phyloP scores from a whole-genome alignment of 2,113 vertebrate genomes.

The Phrynosoma platyrhinos region DNA sequence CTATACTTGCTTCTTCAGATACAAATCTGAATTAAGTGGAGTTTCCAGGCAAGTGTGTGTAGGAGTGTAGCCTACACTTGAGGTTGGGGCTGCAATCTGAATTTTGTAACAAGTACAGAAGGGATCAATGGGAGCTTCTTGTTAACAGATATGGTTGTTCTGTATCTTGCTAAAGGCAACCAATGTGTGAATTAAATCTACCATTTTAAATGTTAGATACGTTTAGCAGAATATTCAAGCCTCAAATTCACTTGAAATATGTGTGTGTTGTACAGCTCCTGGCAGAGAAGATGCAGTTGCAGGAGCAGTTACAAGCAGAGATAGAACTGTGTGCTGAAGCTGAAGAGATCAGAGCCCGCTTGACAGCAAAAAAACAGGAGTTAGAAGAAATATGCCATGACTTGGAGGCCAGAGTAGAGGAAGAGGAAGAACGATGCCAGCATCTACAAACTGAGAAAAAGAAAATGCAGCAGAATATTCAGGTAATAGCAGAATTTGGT shows the following conservation, averaged over 20 bases:
- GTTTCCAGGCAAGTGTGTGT: too few species aligned
- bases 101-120: neutral
- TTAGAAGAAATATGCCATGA: constrained; percentile 98
- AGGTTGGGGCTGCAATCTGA: neutral
- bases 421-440: constrained; percentile 93
- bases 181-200: neutral
- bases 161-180: neutral
- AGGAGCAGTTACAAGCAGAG: constrained; percentile 98
- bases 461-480: constrained; percentile 98
- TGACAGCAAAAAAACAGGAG: constrained; percentile 95
- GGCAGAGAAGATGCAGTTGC: constrained; percentile 93
- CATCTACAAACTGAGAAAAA: constrained; percentile 89
- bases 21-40: neutral
- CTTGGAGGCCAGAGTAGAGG: constrained; percentile 94
- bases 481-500: constrained; percentile 70
- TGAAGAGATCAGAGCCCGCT: constrained; percentile 94
- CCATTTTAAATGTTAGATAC: neutral
- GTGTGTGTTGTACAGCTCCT: constrained; percentile 76
- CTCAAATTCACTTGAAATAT: constrained; percentile 35
- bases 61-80: too few species aligned
- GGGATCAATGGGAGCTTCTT: neutral
- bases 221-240: neutral
- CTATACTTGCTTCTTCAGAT: neutral
- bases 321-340: constrained; percentile 96
- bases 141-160: neutral